phyloP scores from a whole-genome alignment of 2,113 vertebrate species.

The Acanthisitta chloris region DNA sequence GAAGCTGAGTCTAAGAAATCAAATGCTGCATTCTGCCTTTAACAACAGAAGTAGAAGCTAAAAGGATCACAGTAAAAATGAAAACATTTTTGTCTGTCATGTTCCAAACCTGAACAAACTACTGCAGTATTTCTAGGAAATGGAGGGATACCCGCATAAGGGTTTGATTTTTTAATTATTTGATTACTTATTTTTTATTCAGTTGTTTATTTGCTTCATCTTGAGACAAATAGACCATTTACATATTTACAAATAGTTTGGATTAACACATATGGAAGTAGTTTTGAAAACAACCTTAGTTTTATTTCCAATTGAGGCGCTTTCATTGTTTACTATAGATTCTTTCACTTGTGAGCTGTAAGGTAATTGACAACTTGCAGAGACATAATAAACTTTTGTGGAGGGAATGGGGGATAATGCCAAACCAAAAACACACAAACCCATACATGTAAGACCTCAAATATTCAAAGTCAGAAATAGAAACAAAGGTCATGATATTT shows the following conservation, averaged over 20 bases:
- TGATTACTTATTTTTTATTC: not conserved
- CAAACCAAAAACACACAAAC: not conserved
- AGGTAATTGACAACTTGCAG: not conserved
- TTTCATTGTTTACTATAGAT: not conserved
- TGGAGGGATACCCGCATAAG: accelerated
- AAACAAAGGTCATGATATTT: not conserved
- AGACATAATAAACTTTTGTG: not conserved
- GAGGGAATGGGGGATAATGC: accelerated
- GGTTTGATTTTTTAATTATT: not conserved
- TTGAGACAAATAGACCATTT: not conserved
- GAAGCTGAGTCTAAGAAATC: not conserved
- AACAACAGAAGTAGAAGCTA: not conserved
- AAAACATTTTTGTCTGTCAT: accelerated
- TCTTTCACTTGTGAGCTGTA: not conserved
- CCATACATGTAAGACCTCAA: not conserved
- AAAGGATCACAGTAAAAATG: not conserved
- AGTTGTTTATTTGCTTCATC: not conserved
- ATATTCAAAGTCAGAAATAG: not conserved
- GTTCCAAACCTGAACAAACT: not conserved
- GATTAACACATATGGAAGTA: not conserved
- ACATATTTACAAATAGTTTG: not conserved
- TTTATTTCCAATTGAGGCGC: not conserved
- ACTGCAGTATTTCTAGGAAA: not conserved
- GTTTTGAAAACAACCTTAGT: not conserved
- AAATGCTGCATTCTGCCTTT: not conserved